Evolutionary conservation across 2,888 invertebrate genomes (phyloP).

Genomic region (Orthosia cruda): DNA sequence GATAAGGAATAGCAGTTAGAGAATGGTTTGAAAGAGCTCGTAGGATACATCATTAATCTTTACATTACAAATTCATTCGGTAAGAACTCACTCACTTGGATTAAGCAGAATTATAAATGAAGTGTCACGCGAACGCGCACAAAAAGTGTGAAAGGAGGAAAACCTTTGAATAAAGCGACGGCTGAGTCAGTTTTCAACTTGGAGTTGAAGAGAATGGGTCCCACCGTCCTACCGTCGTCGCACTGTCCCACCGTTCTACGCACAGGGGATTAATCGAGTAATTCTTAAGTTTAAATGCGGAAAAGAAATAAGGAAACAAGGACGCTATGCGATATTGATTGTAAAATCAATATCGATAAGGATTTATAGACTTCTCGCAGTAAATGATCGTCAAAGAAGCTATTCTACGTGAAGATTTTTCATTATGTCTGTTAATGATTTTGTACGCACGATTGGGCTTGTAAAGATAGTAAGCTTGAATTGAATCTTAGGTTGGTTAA

Average conservation of each 20-base stretch:
- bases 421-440: slow-evolving; percentile 48
- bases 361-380: slow-evolving; percentile 52
- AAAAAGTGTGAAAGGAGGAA: no score
- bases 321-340: slow-evolving; percentile 64
- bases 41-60: no score
- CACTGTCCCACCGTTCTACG: no score
- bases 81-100: no score
- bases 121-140: no score
- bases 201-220: slow-evolving; percentile 79
- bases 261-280: slow-evolving; percentile 80
- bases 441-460: slow-evolving; percentile 5
- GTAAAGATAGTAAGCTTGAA: neutral
- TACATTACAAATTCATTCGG: no score
- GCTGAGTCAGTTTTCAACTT: slow-evolving; percentile 85
- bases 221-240: no score
- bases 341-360: no score
- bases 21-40: no score
- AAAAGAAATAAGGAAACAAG: slow-evolving; percentile 72
- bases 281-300: slow-evolving; percentile 77
- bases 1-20: no score
- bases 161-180: no score
- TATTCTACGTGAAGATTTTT: slow-evolving; percentile 34
- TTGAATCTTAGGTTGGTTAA: neutral
- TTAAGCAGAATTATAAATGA: no score
- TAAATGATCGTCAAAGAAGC: slow-evolving; percentile 46